Conservation (phyloP, 2,888 invertebrate genomes). For the Mesoligia furuncula region DNA sequence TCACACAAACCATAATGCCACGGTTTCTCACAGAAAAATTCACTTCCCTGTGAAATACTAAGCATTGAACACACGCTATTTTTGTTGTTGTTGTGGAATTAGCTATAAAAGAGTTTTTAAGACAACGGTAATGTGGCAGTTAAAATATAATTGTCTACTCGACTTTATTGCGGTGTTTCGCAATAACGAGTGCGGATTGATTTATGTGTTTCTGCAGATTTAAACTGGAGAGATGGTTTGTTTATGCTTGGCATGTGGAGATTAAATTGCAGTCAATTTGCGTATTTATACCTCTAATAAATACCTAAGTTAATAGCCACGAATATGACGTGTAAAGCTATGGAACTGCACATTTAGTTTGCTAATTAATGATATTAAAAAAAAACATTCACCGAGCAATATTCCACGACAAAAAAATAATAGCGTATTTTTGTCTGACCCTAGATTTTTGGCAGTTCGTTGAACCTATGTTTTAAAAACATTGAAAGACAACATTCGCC, state of each 20-base stretch:
- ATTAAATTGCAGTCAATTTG: not conserved
- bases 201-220: slow-evolving; percentile 30
- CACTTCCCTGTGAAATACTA: slow-evolving; percentile 64
- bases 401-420: not conserved
- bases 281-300: not conserved
- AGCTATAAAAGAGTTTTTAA: slow-evolving; percentile 47
- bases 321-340: not conserved
- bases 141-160: slow-evolving; percentile 30
- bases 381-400: not conserved
- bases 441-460: not conserved
- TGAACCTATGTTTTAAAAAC: slow-evolving; percentile 14
- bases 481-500: slow-evolving; percentile 23
- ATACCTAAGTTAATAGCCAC: not conserved
- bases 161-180: slow-evolving; percentile 24
- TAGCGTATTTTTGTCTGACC: not conserved
- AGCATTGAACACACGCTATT: slow-evolving; percentile 52
- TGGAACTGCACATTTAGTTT: slow-evolving; percentile 1
- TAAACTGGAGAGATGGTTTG: not conserved
- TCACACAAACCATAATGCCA: slow-evolving; percentile 54
- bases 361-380: not conserved
- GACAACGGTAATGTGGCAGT: slow-evolving; percentile 38
- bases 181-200: slow-evolving; percentile 18
- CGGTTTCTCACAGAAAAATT: slow-evolving; percentile 62
- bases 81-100: slow-evolving; percentile 38
- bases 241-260: not conserved